A percentile compares a stretch with the other conserved stretches of the same genome.
Evolutionary conservation across 2,888 invertebrate genomes (phyloP).

Genomic region (Apodemia hepburni): DNA sequence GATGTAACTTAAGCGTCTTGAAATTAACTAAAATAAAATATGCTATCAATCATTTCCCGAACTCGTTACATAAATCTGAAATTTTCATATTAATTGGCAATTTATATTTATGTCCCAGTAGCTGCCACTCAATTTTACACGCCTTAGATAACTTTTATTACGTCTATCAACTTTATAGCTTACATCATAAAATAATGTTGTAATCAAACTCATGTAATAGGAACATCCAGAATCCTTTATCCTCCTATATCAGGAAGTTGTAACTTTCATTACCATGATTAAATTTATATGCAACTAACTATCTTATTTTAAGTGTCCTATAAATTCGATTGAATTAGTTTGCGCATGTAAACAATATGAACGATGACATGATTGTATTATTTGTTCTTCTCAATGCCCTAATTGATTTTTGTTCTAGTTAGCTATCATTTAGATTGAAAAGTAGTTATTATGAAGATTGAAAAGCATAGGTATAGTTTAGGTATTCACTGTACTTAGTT

Average conservation of each 20-base stretch:
- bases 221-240: not conserved
- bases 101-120: constrained; percentile 43
- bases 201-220: constrained; percentile 17
- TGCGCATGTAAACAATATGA: no score
- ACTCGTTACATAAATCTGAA: not conserved
- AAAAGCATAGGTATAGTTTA: no score
- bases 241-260: not conserved
- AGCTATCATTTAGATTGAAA: no score
- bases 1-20: not conserved
- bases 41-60: not conserved
- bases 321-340: no score
- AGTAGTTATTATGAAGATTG: no score
- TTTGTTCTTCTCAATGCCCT: no score
- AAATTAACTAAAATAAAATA: not conserved
- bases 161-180: constrained; percentile 50
- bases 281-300: not conserved
- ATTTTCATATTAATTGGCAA: constrained; percentile 38
- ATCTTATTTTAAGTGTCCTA: no score
- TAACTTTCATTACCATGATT: not conserved
- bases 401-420: no score
- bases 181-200: constrained; percentile 43
- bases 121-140: constrained; percentile 50
- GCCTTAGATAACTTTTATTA: constrained; percentile 57
- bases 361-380: no score
- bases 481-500: no score